A percentile compares a stretch with the other conserved stretches of the same genome.
phyloP scores from a whole-genome alignment of 2,888 invertebrate species.

The Andrena praecox region DNA sequence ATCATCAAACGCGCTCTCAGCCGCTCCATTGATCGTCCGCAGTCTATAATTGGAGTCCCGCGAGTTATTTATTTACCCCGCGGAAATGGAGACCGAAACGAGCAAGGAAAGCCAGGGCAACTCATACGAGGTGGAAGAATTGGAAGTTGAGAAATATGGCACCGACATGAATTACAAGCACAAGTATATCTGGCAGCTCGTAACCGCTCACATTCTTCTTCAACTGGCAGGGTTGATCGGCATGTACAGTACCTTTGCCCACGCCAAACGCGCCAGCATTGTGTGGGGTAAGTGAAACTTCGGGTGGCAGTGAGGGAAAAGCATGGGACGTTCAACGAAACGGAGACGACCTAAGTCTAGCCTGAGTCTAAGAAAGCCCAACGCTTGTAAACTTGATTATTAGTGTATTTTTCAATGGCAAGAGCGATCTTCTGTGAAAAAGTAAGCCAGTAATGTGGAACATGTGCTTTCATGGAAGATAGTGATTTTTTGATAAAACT shows the following conservation, averaged over 20 bases:
- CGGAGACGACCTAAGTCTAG: too few species aligned
- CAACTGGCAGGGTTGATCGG: slow-evolving; percentile 47
- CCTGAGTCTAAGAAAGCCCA: too few species aligned
- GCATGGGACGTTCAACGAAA: background rate
- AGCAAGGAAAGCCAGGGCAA: background rate
- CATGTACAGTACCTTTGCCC: slow-evolving; percentile 39
- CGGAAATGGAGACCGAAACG: slow-evolving; percentile 26
- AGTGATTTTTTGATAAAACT: too few species aligned
- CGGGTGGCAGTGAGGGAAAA: background rate
- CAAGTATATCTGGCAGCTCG: slow-evolving; percentile 17
- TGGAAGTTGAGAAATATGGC: background rate
- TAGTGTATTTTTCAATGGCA: too few species aligned
- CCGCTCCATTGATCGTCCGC: background rate
- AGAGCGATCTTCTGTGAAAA: too few species aligned
- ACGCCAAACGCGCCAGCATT: slow-evolving; percentile 51
- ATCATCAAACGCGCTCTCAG: too few species aligned
- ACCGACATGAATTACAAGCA: slow-evolving; percentile 63
- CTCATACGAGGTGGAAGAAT: slow-evolving; percentile 32
- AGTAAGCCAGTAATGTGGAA: too few species aligned
- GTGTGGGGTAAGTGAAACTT: slow-evolving; percentile 60
- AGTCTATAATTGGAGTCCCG: background rate
- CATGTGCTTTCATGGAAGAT: too few species aligned
- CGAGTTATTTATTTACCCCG: background rate
- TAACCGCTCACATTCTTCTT: slow-evolving; percentile 13
- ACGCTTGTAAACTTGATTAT: too few species aligned